Evolutionary conservation across 2,888 invertebrate species (phyloP), one percentile per base, ranked within the genome.

Genomic region (Iphiclides podalirius): DNA sequence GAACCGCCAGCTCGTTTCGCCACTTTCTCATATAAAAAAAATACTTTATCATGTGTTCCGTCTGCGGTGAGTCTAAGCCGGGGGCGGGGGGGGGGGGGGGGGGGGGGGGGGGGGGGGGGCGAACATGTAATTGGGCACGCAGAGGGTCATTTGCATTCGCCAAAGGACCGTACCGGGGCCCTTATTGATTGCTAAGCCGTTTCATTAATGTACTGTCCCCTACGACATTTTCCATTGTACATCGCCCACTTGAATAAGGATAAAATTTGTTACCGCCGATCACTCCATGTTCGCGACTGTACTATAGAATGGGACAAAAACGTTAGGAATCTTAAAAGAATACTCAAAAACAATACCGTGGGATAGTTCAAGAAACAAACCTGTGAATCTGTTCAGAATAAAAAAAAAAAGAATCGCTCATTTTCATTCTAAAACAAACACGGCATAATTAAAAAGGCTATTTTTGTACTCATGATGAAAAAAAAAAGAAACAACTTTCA

Each of bases 41-140:
- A n/a, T n/a, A n/a, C n/a, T n/a, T n/a, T n/a, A n/a, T n/a, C n/a
- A n/a, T n/a, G n/a, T 33, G 11, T 12, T 31, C n/a, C 3, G 48
- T 49, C 23, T 43, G 48, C 3, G 9, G 38, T 0, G 4, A 14
- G 9, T 38, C 43, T 49, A 31, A 43, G 9, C 3, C 31, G 12
- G 31, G 23, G 31, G 15, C 34, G 36, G 14, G 46, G 48, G 20
- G 31, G 14, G 23, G 31, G 15, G 37, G 36, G 14, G 46, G 48
- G 20, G 31, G 14, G 23, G 31, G 15, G 37, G 36, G 23, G 31
- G 15, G 37, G 36, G 14, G 46, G 48, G 20, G 31, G 14, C 43
- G 34, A 41, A 35, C 35, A 62, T 59, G 62, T 61, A 77, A 76
- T 77, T 75, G 72, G 67, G 63, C 73, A 70, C 68, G 67, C 67